Evolutionary conservation across 1,140 invertebrate species (phyloP).

Genomic region (Euura saliciscinereae): DNA sequence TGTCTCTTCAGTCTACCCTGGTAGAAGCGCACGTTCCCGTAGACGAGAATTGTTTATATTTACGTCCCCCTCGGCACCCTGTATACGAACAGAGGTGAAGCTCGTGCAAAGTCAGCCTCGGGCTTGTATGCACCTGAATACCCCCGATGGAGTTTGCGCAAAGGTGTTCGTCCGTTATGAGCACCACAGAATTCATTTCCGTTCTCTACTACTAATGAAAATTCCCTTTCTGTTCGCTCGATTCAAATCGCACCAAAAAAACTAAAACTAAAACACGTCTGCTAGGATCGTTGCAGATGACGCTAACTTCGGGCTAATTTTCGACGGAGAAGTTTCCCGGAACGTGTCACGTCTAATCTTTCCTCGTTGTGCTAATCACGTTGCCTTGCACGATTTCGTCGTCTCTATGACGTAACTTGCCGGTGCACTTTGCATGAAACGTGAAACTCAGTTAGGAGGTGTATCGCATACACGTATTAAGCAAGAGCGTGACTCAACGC

Average conservation of each 20-base stretch:
- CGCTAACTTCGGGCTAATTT: not conserved
- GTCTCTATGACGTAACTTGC: not conserved
- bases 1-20: not conserved
- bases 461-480: too few species aligned
- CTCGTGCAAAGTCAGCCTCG: not conserved
- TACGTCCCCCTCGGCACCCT: not conserved
- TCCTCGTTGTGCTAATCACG: not conserved
- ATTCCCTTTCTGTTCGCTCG: not conserved
- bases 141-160: not conserved
- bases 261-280: not conserved
- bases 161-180: slow-evolving; percentile 4
- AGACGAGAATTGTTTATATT: slow-evolving; percentile 7
- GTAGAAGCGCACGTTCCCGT: not conserved
- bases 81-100: not conserved
- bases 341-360: not conserved
- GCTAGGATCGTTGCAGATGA: not conserved
- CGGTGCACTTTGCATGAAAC: too few species aligned
- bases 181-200: not conserved
- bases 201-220: not conserved
- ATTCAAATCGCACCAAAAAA: not conserved
- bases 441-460: too few species aligned
- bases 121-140: not conserved
- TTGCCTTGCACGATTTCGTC: not conserved
- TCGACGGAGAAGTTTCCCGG: not conserved
- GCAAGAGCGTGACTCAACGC: too few species aligned